Evolutionary conservation across 1,140 invertebrate genomes (phyloP), one percentile per base, ranked within the genome.

Genomic region (Melitaea cinxia): DNA sequence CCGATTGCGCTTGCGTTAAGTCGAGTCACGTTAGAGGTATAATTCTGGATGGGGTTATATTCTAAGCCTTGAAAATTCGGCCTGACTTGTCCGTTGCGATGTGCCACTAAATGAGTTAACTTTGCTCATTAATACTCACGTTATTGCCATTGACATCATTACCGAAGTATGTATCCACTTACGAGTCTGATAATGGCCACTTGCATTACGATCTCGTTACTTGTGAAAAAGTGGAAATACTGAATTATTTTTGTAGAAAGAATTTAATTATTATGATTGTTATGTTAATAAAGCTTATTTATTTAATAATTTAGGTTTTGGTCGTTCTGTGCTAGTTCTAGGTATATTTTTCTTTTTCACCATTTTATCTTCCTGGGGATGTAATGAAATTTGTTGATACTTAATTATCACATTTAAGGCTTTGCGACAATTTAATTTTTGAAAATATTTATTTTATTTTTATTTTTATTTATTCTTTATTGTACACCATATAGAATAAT

Each of bases 101-200:
- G 67, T 73, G 75, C 73, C 66, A 52, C 77, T 73, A 83, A 88
- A 88, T 77, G 85, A 82, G 76, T 72, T 78, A 88, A 88, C 73
- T 88, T 88, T 84, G 77, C 77, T 78, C 85, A 88, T 85, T 87
- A 81, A 80, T 85, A 80, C 73, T 77, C 71, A 78, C 82, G 80
- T 85, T 84, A 84, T 83, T 80, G 77, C 78, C 75, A 80, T 82
- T 80, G 84, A 80, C 70, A 83, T 82, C 74, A 75, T 74, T 73
- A 65, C 42, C 56, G 53, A 66, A 85, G 77, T 77, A 77, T 83
- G 78, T 65, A 61, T 61, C 58, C 58, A 61, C 49, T 61, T 52
- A 61, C n/a, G 30, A 61, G 21, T 61, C 33, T 61, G 24, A 42
- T 53, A 53, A 61, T 19, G 56, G 56, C 42, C 39, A 58, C 56